Evolutionary conservation across 2,113 vertebrate genomes (phyloP), one percentile per base, ranked within the genome.

Genomic region (Xyrauchen texanus): DNA sequence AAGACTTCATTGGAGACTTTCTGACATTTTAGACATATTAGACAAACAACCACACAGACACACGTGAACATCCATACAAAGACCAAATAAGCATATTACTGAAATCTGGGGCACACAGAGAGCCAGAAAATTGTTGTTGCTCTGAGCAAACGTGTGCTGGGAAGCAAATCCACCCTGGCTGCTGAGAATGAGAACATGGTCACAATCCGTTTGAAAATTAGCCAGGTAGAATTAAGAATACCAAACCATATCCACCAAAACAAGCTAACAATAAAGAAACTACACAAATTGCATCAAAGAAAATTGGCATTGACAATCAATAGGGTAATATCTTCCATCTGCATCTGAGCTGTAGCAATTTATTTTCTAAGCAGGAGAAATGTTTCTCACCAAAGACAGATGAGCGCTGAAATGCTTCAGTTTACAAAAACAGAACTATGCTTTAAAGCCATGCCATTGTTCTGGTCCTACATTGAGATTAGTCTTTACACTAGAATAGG

Each of bases 1-100:
- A 6, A 58, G 15, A 58, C 55, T 58, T 58, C 15, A 58, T n/a
- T 58, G n/a, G 55, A 58, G 55, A 58, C n/a, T 58, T 58, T 58
- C 55, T 58, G 55, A 58, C 55, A 13, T 15, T 15, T 58, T 15
- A 58, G 55, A 58, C 55, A 13, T 15, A 58, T 58, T 15, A 58
- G 55, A 58, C 55, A 58, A 13, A 68, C n/a, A 21, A 21, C 63
- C 63, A 12, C 76, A 77, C n/a, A 62, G 53, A 34, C 21, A 69
- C 76, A 69, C 11, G 13, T 72, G 44, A 8, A 72, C 55, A 60
- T 71, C 13, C 53, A 72, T 55, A 46, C 15, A 61, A 60, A 16
- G 47, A 61, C 42, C 42, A 12, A 9, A 13, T 72, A 42, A 72
- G 55, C 55, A 58, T 58, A 58, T 58, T 58, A 58, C 15, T 58